Evolutionary conservation across 2,113 vertebrate species (phyloP).

Genomic region (Thymallus thymallus): DNA sequence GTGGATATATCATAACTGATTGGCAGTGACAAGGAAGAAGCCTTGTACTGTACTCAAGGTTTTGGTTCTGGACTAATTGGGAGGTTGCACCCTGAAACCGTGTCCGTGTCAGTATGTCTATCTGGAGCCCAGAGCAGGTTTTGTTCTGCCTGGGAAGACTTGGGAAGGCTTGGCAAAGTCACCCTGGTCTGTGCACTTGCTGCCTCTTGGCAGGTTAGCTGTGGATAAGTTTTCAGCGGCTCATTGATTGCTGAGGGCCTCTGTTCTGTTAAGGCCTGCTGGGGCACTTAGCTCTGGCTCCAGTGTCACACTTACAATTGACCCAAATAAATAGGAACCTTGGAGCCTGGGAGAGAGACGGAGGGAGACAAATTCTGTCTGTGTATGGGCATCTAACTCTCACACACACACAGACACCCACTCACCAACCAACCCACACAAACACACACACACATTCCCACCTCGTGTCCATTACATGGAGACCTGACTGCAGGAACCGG

Average conservation of each 20-base stretch:
- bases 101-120: too few species aligned
- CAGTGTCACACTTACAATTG: conserved; percentile 25
- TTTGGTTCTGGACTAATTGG: too few species aligned
- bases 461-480: conserved; percentile 25
- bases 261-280: conserved; percentile 23
- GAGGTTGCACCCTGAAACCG: too few species aligned
- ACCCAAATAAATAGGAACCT: conserved; percentile 20
- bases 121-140: background rate
- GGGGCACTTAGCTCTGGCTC: conserved; percentile 56
- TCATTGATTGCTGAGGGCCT: conserved; percentile 49
- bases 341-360: conserved; percentile 22
- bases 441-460: background rate
- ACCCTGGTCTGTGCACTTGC: conserved; percentile 23
- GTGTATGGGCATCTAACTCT: background rate
- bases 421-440: background rate
- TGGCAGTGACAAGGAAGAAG: too few species aligned
- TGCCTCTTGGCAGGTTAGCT: conserved; percentile 22
- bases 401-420: background rate
- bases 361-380: conserved; percentile 9
- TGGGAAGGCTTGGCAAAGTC: conserved; percentile 1
- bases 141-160: background rate
- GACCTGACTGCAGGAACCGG: background rate
- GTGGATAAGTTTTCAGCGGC: conserved; percentile 49
- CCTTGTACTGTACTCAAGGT: too few species aligned
- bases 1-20: too few species aligned